phyloP scores from a whole-genome alignment of 2,113 vertebrate species.

The Leptocoma aspasia region DNA sequence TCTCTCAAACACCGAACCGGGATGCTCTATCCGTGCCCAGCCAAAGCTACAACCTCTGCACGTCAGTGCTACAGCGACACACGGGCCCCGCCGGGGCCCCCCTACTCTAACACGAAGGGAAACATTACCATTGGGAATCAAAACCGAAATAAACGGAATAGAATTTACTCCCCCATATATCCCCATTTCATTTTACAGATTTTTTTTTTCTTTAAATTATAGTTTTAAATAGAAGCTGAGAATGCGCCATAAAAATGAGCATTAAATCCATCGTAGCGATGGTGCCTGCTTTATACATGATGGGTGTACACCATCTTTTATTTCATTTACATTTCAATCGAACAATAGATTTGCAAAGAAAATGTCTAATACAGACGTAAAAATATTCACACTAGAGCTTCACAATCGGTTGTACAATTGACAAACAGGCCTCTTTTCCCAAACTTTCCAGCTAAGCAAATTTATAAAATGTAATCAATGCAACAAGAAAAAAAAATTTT shows the following conservation, averaged over 20 bases:
- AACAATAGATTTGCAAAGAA: constrained; percentile 99
- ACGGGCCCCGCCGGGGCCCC: constrained; percentile 72
- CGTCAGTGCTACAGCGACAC: constrained; percentile 82
- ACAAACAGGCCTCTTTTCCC: constrained; percentile 88
- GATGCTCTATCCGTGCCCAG: constrained; percentile 83
- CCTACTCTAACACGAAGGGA: constrained; percentile 86
- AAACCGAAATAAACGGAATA: constrained; percentile 91
- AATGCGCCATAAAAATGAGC: constrained; percentile 94
- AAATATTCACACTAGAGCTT: constrained; percentile 96
- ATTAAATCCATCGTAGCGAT: constrained; percentile 96
- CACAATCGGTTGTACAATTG: constrained; percentile 90
- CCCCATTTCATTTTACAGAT: constrained; percentile 87
- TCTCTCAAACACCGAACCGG: constrained; percentile 83
- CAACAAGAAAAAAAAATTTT: constrained; percentile 79
- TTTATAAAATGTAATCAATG: constrained; percentile 84
- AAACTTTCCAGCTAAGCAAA: constrained; percentile 87
- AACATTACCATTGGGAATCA: constrained; percentile 86
- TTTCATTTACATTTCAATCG: constrained; percentile 98
- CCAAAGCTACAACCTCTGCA: constrained; percentile 78
- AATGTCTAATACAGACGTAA: constrained; percentile 99
- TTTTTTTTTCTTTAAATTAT: constrained; percentile 85
- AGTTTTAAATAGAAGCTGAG: constrained; percentile 90
- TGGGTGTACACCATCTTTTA: constrained; percentile 97
- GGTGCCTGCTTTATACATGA: constrained; percentile 97
- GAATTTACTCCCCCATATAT: constrained; percentile 90